Conservation (phyloP, 2,113 vertebrate species). For the Tursiops truncatus region DNA sequence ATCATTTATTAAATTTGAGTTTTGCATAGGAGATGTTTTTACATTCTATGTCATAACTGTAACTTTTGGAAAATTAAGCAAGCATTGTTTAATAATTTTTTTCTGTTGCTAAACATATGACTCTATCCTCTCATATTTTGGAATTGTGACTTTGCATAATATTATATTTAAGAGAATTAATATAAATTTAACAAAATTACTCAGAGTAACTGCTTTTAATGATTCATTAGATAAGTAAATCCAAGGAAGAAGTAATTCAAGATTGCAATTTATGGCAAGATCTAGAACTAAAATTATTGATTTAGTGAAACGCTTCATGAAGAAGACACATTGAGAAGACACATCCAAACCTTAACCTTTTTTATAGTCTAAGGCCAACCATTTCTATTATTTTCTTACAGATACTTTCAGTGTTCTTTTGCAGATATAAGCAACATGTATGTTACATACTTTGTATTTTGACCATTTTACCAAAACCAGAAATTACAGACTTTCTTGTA, state of each 20-base stretch:
- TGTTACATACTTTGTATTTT: background rate
- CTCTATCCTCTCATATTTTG: background rate
- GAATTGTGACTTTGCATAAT: background rate
- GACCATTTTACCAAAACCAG: background rate
- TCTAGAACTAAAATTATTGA: background rate
- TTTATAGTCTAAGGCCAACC: background rate
- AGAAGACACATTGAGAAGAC: background rate
- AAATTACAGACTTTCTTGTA: background rate
- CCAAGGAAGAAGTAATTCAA: background rate
- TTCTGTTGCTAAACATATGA: background rate
- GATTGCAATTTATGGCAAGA: background rate
- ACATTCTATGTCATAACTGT: background rate
- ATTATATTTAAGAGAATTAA: background rate
- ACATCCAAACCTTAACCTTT: background rate
- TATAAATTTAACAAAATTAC: background rate
- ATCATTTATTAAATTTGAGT: background rate
- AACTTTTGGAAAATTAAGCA: conserved; percentile 19
- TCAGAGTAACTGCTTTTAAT: background rate
- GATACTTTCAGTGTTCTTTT: background rate
- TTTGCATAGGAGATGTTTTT: background rate
- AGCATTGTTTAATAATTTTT: background rate
- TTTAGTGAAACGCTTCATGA: background rate
- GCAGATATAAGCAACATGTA: background rate
- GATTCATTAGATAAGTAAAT: background rate
- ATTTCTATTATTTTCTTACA: background rate